Evolutionary conservation across 2,888 invertebrate species (phyloP), one percentile per base, ranked within the genome.

Genomic region (Abrostola tripartita): DNA sequence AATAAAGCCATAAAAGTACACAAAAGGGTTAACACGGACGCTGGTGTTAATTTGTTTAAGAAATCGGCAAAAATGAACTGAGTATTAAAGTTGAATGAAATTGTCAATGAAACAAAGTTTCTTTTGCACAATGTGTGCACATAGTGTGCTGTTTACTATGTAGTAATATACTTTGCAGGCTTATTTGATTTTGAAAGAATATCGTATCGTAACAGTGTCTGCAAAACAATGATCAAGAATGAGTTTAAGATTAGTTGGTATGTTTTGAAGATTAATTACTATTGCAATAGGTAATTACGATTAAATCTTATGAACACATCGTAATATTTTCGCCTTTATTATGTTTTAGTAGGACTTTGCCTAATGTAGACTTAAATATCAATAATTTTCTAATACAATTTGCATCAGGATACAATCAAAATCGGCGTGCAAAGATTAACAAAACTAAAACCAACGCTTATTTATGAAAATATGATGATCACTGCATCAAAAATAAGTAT

Each of bases 11-110:
- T 90, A 92, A 91, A 92, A 82, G 59, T 75, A 83, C 78, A 91
- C 90, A 93, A 92, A 93, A 90, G 90, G 90, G 87, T 84, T 88
- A 90, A 92, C 92, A 89, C 91, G 89, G 85, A 71, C 76, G 65
- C 68, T 74, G 82, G 93, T 91, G 92, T 89, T 93, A 93, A 93
- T 93, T 93, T 90, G 89, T 86, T 85, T 81, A 85, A 85, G 88
- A 86, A 88, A 88, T 84, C 84, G 81, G 83, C 82, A 81, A 81
- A 81, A 72, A 65, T 65, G 56, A 53, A 60, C 61, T 76, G 64
- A 58, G 59, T 69, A 70, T 69, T 76, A 77, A 69, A 52, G 64
- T 68, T 76, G 63, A 76, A 78, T 74, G 71, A 74, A 69, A 56
- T 68, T 68, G 71, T 81, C 76, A 79, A 83, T 79, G 78, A 71